Conservation (phyloP, 2,888 invertebrate species). For the Laspeyria flexula region DNA sequence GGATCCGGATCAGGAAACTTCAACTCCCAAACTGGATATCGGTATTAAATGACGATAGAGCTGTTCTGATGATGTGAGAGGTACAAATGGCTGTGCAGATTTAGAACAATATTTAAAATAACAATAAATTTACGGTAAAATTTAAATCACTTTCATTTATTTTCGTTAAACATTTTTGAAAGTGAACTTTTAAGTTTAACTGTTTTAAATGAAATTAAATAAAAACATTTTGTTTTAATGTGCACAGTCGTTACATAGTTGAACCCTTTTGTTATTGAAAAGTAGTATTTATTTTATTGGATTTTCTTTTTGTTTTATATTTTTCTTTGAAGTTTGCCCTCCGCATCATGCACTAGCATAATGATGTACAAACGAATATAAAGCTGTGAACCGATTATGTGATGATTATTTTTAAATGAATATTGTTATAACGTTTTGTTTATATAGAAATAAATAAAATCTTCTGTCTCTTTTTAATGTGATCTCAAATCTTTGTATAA, state of each 20-base stretch:
- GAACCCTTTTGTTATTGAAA: constrained; percentile 22
- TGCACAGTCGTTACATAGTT: constrained; percentile 31
- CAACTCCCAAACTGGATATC: constrained; percentile 79
- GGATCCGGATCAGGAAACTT: constrained; percentile 77
- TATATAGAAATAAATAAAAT: constrained; percentile 42
- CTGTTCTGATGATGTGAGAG: constrained; percentile 45
- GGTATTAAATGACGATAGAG: constrained; percentile 64
- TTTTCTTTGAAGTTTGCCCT: constrained; percentile 25
- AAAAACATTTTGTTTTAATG: constrained; percentile 22
- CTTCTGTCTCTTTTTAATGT: constrained; percentile 42
- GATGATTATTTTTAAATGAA: constrained; percentile 40
- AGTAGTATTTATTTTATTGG: constrained; percentile 37
- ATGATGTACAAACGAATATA: constrained; percentile 37
- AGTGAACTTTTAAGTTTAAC: background rate
- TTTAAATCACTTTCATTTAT: constrained; percentile 2
- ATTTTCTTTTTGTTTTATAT: constrained; percentile 32
- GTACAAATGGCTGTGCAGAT: constrained; percentile 35
- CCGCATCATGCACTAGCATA: constrained; percentile 39
- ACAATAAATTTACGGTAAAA: constrained; percentile 2
- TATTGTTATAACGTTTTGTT: constrained; percentile 44
- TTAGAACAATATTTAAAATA: constrained; percentile 11
- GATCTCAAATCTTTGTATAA: constrained; percentile 61
- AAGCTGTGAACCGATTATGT: constrained; percentile 57
- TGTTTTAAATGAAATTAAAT: background rate
- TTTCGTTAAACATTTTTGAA: constrained; percentile 1